Conservation (phyloP, 1,140 invertebrate species). For the Helicoverpa armigera region DNA sequence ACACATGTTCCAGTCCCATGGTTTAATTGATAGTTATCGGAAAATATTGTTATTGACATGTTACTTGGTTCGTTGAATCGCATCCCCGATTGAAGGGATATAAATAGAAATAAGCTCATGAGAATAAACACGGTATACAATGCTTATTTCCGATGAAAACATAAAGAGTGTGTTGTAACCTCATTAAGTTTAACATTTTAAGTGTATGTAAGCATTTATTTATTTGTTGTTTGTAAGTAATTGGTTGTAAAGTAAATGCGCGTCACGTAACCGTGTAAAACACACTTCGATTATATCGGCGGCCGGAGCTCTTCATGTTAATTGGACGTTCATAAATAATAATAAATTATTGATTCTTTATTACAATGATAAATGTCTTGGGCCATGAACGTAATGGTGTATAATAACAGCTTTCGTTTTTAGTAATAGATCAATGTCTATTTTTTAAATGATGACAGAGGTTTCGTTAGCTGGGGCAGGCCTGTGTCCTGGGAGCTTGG, state of each 20-base stretch:
- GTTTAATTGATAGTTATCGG: slow-evolving; percentile 7
- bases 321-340: neutral
- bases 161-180: neutral
- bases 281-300: neutral
- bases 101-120: slow-evolving; percentile 22
- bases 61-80: slow-evolving; percentile 13
- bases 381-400: neutral
- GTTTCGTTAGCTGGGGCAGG: no score
- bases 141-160: neutral
- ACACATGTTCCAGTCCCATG: neutral
- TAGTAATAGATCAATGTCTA: neutral
- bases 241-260: neutral
- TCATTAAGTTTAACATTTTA: neutral
- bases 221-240: slow-evolving; percentile 6
- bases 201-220: neutral
- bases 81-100: slow-evolving; percentile 13
- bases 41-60: slow-evolving; percentile 14
- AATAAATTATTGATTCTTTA: neutral
- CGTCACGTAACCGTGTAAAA: neutral
- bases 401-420: neutral
- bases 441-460: neutral
- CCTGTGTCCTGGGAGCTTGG: no score
- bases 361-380: neutral
- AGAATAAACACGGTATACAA: neutral
- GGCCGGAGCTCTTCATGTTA: neutral